Evolutionary conservation across 1,140 invertebrate genomes (phyloP).

Genomic region (Cotesia chilonis): DNA sequence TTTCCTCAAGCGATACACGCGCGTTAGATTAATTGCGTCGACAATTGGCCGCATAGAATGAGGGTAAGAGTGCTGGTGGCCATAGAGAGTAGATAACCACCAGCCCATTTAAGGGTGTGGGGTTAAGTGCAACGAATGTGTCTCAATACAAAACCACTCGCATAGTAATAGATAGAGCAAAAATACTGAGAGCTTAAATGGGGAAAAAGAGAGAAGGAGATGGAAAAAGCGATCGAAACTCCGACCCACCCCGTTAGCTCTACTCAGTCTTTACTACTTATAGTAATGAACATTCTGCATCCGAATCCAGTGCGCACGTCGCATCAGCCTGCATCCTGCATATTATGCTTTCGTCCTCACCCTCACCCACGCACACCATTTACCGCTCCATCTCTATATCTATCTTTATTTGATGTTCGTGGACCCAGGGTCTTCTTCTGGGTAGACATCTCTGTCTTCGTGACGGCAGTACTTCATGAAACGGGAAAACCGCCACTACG

Average conservation of each 20-base stretch:
- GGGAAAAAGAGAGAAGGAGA: slow-evolving; percentile 41
- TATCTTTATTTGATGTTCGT: no score
- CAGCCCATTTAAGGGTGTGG: background rate
- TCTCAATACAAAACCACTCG: background rate
- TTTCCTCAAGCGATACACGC: slow-evolving; percentile 38
- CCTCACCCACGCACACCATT: no score
- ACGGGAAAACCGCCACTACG: slow-evolving; percentile 36
- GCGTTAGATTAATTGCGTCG: slow-evolving; percentile 54
- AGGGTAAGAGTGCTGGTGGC: slow-evolving; percentile 10
- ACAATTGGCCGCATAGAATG: slow-evolving; percentile 45
- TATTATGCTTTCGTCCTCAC: slow-evolving; percentile 36
- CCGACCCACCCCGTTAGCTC: slow-evolving; percentile 13
- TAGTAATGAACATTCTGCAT: slow-evolving; percentile 34
- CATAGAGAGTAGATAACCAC: slow-evolving; percentile 38
- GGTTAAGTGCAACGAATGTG: slow-evolving; percentile 44
- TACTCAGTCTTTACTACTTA: slow-evolving; percentile 20
- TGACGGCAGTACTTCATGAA: background rate
- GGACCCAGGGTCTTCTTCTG: background rate
- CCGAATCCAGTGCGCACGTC: slow-evolving; percentile 29
- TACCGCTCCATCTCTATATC: no score
- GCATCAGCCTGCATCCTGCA: slow-evolving; percentile 40
- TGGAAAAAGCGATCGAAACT: slow-evolving; percentile 35
- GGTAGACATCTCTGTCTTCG: background rate
- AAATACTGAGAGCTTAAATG: background rate
- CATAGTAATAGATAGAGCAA: slow-evolving; percentile 2